Evolutionary conservation across 2,113 vertebrate species (phyloP).

Genomic region (Diadophis punctatus): DNA sequence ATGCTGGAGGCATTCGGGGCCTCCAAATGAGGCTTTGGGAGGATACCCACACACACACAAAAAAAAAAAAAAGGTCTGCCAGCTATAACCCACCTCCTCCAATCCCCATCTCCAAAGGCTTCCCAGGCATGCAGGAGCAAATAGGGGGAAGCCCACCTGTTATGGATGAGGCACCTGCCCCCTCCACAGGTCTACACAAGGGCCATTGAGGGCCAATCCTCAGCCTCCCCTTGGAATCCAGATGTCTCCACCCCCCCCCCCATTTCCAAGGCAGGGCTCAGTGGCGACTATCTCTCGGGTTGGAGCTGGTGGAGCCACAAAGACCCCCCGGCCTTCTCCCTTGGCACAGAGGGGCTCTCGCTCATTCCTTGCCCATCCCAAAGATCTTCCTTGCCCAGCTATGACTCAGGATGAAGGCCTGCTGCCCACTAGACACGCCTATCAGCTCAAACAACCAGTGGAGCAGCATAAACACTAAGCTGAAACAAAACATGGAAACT

Average conservation of each 20-base stretch:
- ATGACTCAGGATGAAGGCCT: background rate
- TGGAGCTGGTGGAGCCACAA: background rate
- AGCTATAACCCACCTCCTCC: constrained; percentile 15
- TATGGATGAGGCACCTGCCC: background rate
- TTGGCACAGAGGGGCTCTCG: background rate
- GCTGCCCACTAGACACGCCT: background rate
- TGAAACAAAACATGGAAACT: background rate
- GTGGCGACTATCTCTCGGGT: too few relatives aligned
- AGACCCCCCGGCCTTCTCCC: background rate
- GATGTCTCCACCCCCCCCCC: too few relatives aligned
- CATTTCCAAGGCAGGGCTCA: background rate
- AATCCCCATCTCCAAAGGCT: background rate
- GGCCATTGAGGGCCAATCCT: background rate
- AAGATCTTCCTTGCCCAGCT: background rate
- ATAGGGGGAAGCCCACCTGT: background rate
- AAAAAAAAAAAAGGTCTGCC: constrained; percentile 27
- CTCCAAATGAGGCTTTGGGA: constrained; percentile 10
- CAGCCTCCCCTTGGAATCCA: background rate
- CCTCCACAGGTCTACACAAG: background rate
- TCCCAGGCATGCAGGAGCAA: background rate
- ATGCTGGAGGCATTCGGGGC: constrained; percentile 14
- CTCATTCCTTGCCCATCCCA: background rate
- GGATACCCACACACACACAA: background rate
- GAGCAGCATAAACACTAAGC: background rate
- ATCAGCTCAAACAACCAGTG: background rate